Evolutionary conservation across 2,113 vertebrate genomes (phyloP), one percentile per base, ranked within the genome.

Genomic region (Ceratotherium simum): DNA sequence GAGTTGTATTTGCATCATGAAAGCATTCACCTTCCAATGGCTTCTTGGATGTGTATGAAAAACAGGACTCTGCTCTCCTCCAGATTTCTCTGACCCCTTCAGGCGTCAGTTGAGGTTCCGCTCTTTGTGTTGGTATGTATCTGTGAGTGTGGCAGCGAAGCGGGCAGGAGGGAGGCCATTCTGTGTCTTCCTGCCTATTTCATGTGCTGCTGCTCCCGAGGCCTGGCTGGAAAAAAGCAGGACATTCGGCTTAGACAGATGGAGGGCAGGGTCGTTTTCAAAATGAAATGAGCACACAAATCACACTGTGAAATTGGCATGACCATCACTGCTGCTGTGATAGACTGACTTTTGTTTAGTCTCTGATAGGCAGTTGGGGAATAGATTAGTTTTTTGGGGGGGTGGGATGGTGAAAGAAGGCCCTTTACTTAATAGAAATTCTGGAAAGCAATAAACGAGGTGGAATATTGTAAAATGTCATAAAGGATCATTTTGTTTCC

Each of bases 251-350:
- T 92, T 83, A 97, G 96, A 97, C 98, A 98, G 98, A 98, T 98
- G 98, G 97, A 98, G 97, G 97, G 92, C 93, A 98, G 89, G 96
- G 97, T 98, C 98, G 96, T 98, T 97, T 98, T 96, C 98, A 97
- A 97, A 98, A 96, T 91, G 96, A 96, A 98, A 98, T 98, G 95
- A 97, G 95, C 94, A 92, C 90, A 92, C 97, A 98, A 97, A 96
- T 98, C 97, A 97, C 96, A 90, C 97, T 97, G 97, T 93, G 98
- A 98, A 98, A 95, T 91, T 98, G 98, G 97, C 98, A 97, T 94
- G 90, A 83, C 91, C 95, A 70, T 65, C 60, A 81, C 56, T 91
- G 81, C 92, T 78, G 93, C 86, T 96, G 82, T 97, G 93, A 90
- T 82, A 95, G 95, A 92, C 82, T 8, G 87, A 94, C 73, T 98